Percentiles rank a stretch among this genome's conserved stretches.
Evolutionary conservation across 2,113 vertebrate species (phyloP).

Genomic region (Campylomormyrus numenius): DNA sequence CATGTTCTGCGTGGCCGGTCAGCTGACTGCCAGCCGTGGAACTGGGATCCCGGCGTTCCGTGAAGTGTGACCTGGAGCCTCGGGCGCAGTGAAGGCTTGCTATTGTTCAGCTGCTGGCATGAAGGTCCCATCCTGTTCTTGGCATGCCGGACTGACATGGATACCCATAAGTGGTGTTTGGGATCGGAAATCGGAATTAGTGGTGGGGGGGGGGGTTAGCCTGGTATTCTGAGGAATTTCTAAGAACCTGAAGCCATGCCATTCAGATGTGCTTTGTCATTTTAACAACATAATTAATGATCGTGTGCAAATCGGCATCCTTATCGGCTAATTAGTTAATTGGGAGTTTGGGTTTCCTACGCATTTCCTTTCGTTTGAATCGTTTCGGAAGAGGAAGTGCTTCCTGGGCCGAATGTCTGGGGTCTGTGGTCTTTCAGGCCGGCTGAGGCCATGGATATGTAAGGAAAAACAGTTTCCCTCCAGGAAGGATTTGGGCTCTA

Average conservation of each 20-base stretch:
- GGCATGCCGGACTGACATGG: conserved; percentile 21
- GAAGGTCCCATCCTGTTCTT: conserved; percentile 2
- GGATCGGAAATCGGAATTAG: conserved; percentile 44
- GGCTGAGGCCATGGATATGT: not conserved
- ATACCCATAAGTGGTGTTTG: conserved; percentile 52
- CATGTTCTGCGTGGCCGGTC: not conserved
- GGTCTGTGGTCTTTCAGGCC: not conserved
- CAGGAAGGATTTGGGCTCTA: not conserved
- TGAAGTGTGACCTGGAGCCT: not conserved
- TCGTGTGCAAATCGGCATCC: not conserved
- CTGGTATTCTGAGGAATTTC: conserved; percentile 46
- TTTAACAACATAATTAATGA: not conserved
- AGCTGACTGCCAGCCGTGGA: not conserved
- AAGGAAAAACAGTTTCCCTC: not conserved
- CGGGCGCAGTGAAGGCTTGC: not conserved
- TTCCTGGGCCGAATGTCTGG: not conserved
- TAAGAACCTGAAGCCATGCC: conserved; percentile 43
- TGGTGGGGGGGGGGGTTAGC: conserved; percentile 32
- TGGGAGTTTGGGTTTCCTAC: not conserved
- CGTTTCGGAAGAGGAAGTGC: not conserved
- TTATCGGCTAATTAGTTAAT: conserved; percentile 7
- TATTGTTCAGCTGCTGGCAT: conserved; percentile 8
- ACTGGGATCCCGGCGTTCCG: not conserved
- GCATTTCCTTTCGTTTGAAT: not conserved
- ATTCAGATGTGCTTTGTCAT: conserved; percentile 13